phyloP scores from a whole-genome alignment of 53 echinoderm and acorn worm species.

The Stichopus horrens region DNA sequence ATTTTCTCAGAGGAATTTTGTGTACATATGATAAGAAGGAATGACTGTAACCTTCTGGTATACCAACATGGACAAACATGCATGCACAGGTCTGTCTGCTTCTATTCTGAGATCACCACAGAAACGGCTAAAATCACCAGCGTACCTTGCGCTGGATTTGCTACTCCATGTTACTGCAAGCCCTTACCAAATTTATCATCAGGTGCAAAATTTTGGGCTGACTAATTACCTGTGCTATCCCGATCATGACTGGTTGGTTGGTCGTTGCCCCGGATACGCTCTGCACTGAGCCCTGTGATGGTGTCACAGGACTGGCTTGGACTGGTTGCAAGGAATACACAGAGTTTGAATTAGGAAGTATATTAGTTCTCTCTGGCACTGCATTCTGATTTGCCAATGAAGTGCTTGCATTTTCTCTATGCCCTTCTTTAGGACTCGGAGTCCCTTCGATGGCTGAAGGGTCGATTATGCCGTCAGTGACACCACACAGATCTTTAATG shows the following conservation, averaged over 20 bases:
- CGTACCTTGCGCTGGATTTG: no score
- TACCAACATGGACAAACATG: neutral
- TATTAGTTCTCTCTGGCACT: neutral
- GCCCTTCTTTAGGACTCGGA: neutral
- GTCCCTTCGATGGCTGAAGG: neutral
- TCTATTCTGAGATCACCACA: neutral
- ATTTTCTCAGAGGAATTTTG: neutral
- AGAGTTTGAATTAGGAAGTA: neutral
- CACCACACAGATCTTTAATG: constrained; percentile 90
- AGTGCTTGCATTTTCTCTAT: neutral
- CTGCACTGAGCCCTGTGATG: neutral
- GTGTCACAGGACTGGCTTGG: neutral
- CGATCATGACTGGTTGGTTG: constrained; percentile 20
- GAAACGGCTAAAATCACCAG: neutral
- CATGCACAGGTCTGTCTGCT: neutral
- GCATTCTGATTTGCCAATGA: neutral
- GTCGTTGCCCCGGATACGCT: neutral
- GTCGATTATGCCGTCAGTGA: constrained; percentile 75
- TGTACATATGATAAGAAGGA: constrained; percentile 8
- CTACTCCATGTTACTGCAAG: no score
- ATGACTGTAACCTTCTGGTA: neutral
- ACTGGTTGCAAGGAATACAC: neutral
- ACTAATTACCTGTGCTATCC: constrained; percentile 28
- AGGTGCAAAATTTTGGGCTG: no score
- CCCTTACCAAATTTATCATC: no score